Evolutionary conservation across 2,888 invertebrate species (phyloP), one percentile per base, ranked within the genome.

Genomic region (Diarsia dahlii): DNA sequence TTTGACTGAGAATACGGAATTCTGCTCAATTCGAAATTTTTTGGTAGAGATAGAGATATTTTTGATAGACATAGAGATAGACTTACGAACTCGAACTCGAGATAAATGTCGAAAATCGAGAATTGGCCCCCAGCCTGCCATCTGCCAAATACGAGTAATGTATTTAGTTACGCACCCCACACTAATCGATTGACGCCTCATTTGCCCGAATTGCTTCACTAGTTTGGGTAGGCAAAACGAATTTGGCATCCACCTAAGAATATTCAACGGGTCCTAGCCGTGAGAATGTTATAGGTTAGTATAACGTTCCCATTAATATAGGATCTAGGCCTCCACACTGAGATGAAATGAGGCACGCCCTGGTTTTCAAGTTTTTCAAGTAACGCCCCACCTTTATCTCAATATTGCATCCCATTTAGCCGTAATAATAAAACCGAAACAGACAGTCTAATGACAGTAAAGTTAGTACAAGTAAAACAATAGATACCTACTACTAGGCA

Each of bases 161-260:
- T 70, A 13, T 77, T 23, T 28, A 4, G 76, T 46, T 76, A 28
- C 54, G 28, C 62, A 28, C 23, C 20, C n/a, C 34, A 13, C 34
- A 9, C 23, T 68, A 68, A 80, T 39, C n/a, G 80, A 63, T 28
- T 28, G 63, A 28, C 74, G 62, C 67, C 50, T 63, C 80, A 63
- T 79, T 80, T 68, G 34, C 45, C 15, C 12, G 50, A 13, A 64
- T 34, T 39, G 67, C n/a, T 50, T 23, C 34, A 50, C 3, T 20
- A 63, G 20, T 54, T 50, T 34, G 23, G 46, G 46, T 20, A 39
- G 12, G 10, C 18, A 20, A 10, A 28, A 18, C 12, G 10, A 39
- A 18, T n/a, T 71, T 48, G 12, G 12, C 15, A 69, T 20, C 12
- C 10, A 15, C 3, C 18, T n/a, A 13, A 45, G 45, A 45, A 63